A percentile compares a stretch with the other conserved stretches of the same genome.
Conservation (phyloP, 2,888 invertebrate genomes). For the Lasioglossum vierecki region DNA sequence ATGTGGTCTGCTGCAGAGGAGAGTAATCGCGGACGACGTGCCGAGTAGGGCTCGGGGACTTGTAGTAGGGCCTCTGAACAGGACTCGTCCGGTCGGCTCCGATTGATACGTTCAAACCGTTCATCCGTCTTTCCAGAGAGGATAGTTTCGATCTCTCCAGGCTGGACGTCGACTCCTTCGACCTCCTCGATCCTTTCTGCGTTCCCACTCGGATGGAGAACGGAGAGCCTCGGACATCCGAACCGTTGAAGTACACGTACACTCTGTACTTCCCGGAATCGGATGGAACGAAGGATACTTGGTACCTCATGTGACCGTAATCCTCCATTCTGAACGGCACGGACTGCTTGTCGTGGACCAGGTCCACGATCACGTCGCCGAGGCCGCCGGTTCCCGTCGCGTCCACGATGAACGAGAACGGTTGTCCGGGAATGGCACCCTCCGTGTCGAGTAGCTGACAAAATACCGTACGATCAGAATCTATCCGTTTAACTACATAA, state of each 20-base stretch:
- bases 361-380: conserved; percentile 95
- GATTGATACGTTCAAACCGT: conserved; percentile 73
- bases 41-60: conserved; percentile 75
- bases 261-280: conserved; percentile 92
- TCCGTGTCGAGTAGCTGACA: conserved; percentile 88
- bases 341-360: conserved; percentile 94
- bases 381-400: conserved; percentile 92
- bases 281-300: conserved; percentile 92
- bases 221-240: conserved; percentile 92
- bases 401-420: conserved; percentile 93
- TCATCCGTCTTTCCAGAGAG: conserved; percentile 79
- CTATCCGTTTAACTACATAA: background rate
- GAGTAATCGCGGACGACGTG: conserved; percentile 69
- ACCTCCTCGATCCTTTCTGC: conserved; percentile 85
- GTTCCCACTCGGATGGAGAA: conserved; percentile 94
- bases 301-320: conserved; percentile 89
- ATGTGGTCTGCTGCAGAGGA: conserved; percentile 59
- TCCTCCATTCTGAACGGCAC: conserved; percentile 93
- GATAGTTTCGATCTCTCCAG: conserved; percentile 76
- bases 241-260: conserved; percentile 97
- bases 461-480: background rate
- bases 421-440: conserved; percentile 93
- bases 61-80: conserved; percentile 74
- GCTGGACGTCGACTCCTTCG: conserved; percentile 74
- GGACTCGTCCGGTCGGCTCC: conserved; percentile 70